Base-by-base conservation (phyloP, 2,113 vertebrate species). In the Pangasianodon hypophthalmus region DNA sequence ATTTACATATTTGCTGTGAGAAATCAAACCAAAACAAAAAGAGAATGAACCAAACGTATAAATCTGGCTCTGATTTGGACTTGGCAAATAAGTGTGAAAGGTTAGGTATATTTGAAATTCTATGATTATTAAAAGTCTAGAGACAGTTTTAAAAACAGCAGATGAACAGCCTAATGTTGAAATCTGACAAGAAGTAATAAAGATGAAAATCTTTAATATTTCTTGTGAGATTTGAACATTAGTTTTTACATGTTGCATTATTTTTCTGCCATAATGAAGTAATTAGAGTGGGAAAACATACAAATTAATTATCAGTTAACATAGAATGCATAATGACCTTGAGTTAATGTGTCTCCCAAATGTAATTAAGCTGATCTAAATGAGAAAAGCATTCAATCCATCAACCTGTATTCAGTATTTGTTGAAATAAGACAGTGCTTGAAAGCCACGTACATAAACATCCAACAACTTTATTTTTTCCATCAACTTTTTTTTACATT, bases 321-420 rank as follows among this genome's bases (percentile, higher is more conserved):
- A 44, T 46, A 21, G 52, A 71, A 71, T 52, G n/a, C 60, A 81
- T 83, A 81, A 54, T 81, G 62, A 88, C 87, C 24, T 13, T 82
- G 62, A 32, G 48, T 87, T 80, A 87, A 80, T 87, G 73, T 62
- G 73, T 79, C 86, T 87, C 69, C 85, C 85, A 87, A 87, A 75
- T 56, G 48, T 87, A 87, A 87, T 87, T 75, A 79, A 67, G 79
- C 14, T 9, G 13, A 88, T 82, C 24, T 73, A 52, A 71, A 56
- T 83, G 52, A 46, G 50, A 88, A 84, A 37, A 84, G 14, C 11
- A 6, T 44, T 37, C 7, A 26, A 69, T 88, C 79, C 52, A 46
- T 84, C 52, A 83, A 67, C 62, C 19, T 54, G 52, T 37, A 46
- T 16, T 71, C 62, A 37, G 80, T 24, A 14, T 44, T 83, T 48